These are phyloP conservation scores for Globodera rostochiensis DNA, from an alignment of 1,140 invertebrate species.

Conservation along the genomic window DNA sequence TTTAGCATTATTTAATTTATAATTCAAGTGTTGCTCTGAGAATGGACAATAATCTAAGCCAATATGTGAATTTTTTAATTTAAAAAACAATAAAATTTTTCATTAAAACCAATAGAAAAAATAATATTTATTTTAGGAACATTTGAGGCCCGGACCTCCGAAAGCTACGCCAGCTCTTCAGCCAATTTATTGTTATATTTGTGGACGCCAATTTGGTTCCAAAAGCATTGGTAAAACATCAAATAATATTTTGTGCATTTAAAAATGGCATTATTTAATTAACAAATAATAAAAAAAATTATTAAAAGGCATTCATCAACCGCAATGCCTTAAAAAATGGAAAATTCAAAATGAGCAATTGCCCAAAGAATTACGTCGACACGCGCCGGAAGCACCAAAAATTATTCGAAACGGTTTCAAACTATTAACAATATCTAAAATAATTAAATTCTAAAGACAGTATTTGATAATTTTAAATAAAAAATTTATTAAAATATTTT, in stretches of 20 bases:
- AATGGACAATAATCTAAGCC: background rate
- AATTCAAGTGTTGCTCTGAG: background rate
- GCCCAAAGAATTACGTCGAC: constrained; percentile 70
- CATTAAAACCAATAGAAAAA: background rate
- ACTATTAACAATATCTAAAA: constrained; percentile 6
- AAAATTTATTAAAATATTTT: constrained; percentile 29
- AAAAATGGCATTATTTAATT: no score
- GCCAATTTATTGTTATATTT: constrained; percentile 75
- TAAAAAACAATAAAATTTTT: no score
- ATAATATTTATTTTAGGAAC: background rate
- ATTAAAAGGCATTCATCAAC: constrained; percentile 73
- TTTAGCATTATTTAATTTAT: no score
- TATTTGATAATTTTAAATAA: background rate
- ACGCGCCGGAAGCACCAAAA: constrained; percentile 73
- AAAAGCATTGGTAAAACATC: constrained; percentile 70
- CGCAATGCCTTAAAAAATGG: constrained; percentile 79
- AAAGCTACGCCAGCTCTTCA: background rate
- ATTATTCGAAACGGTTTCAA: constrained; percentile 68
- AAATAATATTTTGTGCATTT: no score
- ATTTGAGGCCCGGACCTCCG: background rate
- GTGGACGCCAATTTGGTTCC: constrained; percentile 76
- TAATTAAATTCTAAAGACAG: background rate
- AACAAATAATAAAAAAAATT: no score
- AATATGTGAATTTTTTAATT: background rate
- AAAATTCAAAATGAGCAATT: constrained; percentile 74